A percentile compares a stretch with the other conserved stretches of the same genome.
phyloP scores from a whole-genome alignment of 1,140 invertebrate genomes.

The Cardiocondyla obscurior region DNA sequence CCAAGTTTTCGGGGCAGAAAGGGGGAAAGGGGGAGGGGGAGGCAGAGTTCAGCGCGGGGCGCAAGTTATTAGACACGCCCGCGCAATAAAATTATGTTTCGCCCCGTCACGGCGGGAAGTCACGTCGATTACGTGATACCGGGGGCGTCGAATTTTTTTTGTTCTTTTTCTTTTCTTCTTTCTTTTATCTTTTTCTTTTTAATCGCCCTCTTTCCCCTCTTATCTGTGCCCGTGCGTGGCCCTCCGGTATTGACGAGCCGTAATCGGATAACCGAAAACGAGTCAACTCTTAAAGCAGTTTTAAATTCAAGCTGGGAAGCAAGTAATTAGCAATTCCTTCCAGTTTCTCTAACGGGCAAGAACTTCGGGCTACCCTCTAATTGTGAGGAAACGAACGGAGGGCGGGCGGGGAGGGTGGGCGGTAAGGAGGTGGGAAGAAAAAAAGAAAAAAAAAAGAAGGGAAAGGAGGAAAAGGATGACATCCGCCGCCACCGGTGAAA shows the following conservation, averaged over 20 bases:
- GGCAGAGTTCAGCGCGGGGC: background rate
- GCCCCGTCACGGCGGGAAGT: slow-evolving; percentile 16
- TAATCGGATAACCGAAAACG: slow-evolving; percentile 49
- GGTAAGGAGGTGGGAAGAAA: too few relatives aligned
- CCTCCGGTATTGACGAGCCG: background rate
- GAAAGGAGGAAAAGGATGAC: slow-evolving; percentile 30
- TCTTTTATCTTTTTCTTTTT: too few relatives aligned
- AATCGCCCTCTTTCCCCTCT: background rate
- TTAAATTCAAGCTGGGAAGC: slow-evolving; percentile 42
- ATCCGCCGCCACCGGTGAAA: slow-evolving; percentile 27
- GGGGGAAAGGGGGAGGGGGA: too few relatives aligned
- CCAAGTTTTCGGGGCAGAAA: slow-evolving; percentile 49
- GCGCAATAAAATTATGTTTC: slow-evolving; percentile 54
- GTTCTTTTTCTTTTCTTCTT: background rate
- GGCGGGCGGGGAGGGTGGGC: background rate
- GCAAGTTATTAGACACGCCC: slow-evolving; percentile 61
- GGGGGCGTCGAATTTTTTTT: slow-evolving; percentile 15
- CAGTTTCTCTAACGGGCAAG: slow-evolving; percentile 31
- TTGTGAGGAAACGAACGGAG: slow-evolving; percentile 41
- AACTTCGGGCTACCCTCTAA: slow-evolving; percentile 22
- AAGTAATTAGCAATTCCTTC: slow-evolving; percentile 48
- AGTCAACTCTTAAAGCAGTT: slow-evolving; percentile 33
- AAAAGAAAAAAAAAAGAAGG: too few relatives aligned
- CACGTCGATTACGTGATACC: slow-evolving; percentile 48
- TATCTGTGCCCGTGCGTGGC: background rate